Evolutionary conservation across 2,888 invertebrate genomes (phyloP), one percentile per base, ranked within the genome.

Genomic region (Ophonus ardosiacus): DNA sequence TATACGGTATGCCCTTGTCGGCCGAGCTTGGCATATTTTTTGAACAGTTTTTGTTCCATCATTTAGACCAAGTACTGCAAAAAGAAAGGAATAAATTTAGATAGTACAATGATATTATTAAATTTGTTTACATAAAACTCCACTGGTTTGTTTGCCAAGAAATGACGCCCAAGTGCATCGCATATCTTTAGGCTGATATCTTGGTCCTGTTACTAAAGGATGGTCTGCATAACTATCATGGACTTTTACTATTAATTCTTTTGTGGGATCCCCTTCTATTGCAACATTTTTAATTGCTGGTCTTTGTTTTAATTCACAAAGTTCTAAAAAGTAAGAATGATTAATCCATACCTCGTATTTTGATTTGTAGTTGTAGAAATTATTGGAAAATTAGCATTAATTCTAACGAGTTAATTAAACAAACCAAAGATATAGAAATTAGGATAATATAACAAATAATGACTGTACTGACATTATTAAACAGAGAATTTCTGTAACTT

Each of bases 161-260:
- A 92, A 89, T 78, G 94, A 94, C 0, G 94, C 94, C 90, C 93
- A 93, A 81, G 91, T 91, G 86, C 95, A 92, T 86, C 92, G 93
- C 61, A 97, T 91, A 90, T 97, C 97, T 24, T 93, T 89, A 0
- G 91, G 89, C 88, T 95, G 93, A 90, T 97, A 97, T 86, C 96
- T 92, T 0, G 96, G 95, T 0, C 98, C 98, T 85, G 95, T 94
- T 3, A 96, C 95, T 61, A 96, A 89, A 0, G 95, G 93, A 91
- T 96, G 92, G 90, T 97, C 97, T 0, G 96, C 95, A 88, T 94
- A 94, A 91, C 95, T 96, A 0, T 94, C 92, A 7, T 93, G 92
- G 3, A 95, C 92, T 24, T 92, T 90, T 0, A 97, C 93, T 8
- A 91, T 88, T 85, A 93, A 91, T 71, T 93, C 90, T 63, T 93